Percentiles rank a stretch among this genome's conserved stretches.
Conservation (phyloP, 2,888 invertebrate genomes). For the Drosophila dives region DNA sequence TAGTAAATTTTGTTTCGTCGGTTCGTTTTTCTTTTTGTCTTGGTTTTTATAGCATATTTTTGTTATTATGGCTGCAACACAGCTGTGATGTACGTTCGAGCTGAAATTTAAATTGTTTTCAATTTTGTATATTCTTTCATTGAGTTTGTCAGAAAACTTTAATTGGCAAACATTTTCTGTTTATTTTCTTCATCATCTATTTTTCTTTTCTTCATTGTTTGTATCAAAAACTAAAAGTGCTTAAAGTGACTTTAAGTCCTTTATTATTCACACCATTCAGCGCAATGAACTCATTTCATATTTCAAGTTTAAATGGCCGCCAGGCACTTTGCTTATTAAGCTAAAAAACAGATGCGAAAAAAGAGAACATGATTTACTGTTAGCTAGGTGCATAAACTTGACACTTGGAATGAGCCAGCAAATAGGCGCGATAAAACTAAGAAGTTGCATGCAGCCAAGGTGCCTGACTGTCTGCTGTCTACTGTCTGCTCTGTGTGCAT, state of each 20-base stretch:
- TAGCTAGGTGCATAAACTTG: slow-evolving; percentile 40
- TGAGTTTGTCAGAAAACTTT: not conserved
- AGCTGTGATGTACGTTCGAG: slow-evolving; percentile 15
- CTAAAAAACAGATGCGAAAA: slow-evolving; percentile 30
- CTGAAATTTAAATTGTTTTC: not conserved
- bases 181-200: not conserved
- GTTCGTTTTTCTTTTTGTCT: not conserved
- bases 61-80: slow-evolving; percentile 11
- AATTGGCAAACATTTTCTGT: not conserved
- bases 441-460: slow-evolving; percentile 41
- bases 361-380: slow-evolving; percentile 16
- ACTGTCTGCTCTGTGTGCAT: slow-evolving; percentile 6
- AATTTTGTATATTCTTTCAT: not conserved
- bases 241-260: slow-evolving; percentile 22
- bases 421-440: slow-evolving; percentile 39
- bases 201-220: no score
- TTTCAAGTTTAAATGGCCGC: slow-evolving; percentile 75
- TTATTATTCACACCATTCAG: slow-evolving; percentile 58
- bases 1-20: slow-evolving; percentile 9
- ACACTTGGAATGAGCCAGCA: slow-evolving; percentile 21
- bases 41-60: slow-evolving; percentile 8
- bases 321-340: slow-evolving; percentile 77
- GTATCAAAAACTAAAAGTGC: slow-evolving; percentile 25
- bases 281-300: slow-evolving; percentile 74
- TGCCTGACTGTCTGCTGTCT: slow-evolving; percentile 34